Percentiles rank a stretch among this genome's conserved stretches.
phyloP scores from a whole-genome alignment of 2,888 invertebrate genomes.

The Diarsia mendica region DNA sequence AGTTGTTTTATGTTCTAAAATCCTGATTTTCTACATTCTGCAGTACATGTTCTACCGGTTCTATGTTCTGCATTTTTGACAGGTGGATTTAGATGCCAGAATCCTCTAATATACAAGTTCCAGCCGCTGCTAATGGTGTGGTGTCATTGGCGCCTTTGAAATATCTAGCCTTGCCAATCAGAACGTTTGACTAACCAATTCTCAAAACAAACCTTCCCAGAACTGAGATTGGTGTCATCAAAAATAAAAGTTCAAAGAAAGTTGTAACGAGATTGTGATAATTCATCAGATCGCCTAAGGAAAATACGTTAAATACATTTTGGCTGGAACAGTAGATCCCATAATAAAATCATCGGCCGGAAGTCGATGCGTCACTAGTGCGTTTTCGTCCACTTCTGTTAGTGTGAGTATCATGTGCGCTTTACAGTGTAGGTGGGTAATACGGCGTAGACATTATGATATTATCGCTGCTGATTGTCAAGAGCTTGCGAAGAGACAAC shows the following conservation, averaged over 20 bases:
- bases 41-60: slow-evolving; percentile 21
- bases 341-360: slow-evolving; percentile 89
- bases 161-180: slow-evolving; percentile 49
- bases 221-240: slow-evolving; percentile 50
- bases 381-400: slow-evolving; percentile 86
- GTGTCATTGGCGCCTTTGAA: slow-evolving; percentile 18
- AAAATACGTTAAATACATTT: slow-evolving; percentile 69
- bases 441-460: slow-evolving; percentile 69
- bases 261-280: slow-evolving; percentile 56
- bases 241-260: slow-evolving; percentile 64
- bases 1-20: slow-evolving; percentile 21
- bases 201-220: slow-evolving; percentile 47
- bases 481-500: slow-evolving; percentile 56
- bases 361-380: slow-evolving; percentile 88
- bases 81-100: slow-evolving; percentile 19
- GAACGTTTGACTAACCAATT: slow-evolving; percentile 44
- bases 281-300: slow-evolving; percentile 61
- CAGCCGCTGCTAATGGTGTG: background rate
- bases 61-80: slow-evolving; percentile 29
- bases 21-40: slow-evolving; percentile 34
- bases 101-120: slow-evolving; percentile 8
- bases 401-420: slow-evolving; percentile 81
- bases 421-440: slow-evolving; percentile 72
- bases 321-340: slow-evolving; percentile 83
- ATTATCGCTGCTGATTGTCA: slow-evolving; percentile 70